phyloP scores from a whole-genome alignment of 1,140 invertebrate species.

The Eumaeus atala region DNA sequence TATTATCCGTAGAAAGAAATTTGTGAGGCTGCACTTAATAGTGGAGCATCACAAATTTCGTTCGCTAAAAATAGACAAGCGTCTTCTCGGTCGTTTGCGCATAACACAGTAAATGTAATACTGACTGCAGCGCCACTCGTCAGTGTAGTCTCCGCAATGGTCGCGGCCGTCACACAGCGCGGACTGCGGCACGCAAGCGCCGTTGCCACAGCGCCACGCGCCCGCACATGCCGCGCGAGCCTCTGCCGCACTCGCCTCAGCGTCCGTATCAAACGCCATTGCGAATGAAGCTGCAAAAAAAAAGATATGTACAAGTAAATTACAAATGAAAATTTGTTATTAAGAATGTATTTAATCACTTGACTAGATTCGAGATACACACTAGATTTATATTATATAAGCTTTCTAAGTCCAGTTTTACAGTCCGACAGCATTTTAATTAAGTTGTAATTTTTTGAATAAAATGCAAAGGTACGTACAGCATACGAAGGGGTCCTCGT shows the following conservation, averaged over 20 bases:
- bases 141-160: slow-evolving; percentile 81
- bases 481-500: slow-evolving; percentile 44
- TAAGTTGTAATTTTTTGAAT: not conserved
- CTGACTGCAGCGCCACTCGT: slow-evolving; percentile 73
- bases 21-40: too few species aligned
- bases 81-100: too few species aligned
- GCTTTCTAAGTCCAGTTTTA: too few species aligned
- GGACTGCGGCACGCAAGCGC: slow-evolving; percentile 78
- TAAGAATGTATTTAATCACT: too few species aligned
- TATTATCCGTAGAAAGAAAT: not conserved
- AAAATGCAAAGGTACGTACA: slow-evolving; percentile 23
- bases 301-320: not conserved
- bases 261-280: slow-evolving; percentile 22
- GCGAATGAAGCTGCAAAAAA: slow-evolving; percentile 39
- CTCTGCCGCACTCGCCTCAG: slow-evolving; percentile 17
- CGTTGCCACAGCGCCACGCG: slow-evolving; percentile 76
- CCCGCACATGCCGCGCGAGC: slow-evolving; percentile 32
- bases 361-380: too few species aligned
- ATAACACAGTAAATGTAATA: too few species aligned
- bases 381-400: too few species aligned
- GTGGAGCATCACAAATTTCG: too few species aligned
- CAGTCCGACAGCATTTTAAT: too few species aligned
- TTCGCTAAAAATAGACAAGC: too few species aligned
- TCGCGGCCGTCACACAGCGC: slow-evolving; percentile 81
- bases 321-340: too few species aligned